Conservation (phyloP, 1,140 invertebrate species). For the Brachionus plicatilis region DNA sequence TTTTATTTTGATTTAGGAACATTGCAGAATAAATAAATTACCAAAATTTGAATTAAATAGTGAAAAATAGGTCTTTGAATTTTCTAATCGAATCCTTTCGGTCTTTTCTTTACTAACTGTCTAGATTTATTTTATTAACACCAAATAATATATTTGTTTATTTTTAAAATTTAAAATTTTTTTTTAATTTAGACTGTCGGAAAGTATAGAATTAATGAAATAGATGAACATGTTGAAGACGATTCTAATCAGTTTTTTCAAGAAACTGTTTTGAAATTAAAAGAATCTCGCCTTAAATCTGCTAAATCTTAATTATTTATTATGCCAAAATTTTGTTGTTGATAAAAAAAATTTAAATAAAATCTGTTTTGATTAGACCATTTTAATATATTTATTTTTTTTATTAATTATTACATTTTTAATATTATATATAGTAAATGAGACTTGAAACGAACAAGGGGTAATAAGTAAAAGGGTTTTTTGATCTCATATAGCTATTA, state of each 20-base stretch:
- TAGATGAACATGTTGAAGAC: not conserved
- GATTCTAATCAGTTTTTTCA: not conserved
- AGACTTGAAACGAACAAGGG: no score
- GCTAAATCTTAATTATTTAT: constrained; percentile 15
- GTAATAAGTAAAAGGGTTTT: no score
- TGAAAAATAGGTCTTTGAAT: not conserved
- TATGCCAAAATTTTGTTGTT: not conserved
- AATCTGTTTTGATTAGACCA: no score
- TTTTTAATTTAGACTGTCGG: not conserved
- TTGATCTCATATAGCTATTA: no score
- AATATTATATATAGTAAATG: no score
- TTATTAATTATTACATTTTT: no score
- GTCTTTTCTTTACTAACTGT: not conserved
- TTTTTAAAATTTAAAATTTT: not conserved
- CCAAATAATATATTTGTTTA: not conserved
- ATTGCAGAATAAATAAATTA: not conserved
- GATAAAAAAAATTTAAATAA: not conserved
- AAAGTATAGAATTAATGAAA: constrained; percentile 1
- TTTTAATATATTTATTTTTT: no score
- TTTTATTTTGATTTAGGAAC: not conserved
- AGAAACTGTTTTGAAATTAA: constrained; percentile 21
- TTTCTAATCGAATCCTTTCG: not conserved
- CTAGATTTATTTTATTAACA: not conserved
- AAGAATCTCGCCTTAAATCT: constrained; percentile 23
- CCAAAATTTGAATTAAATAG: not conserved